A percentile compares a stretch with the other conserved stretches of the same genome.
Evolutionary conservation across 2,888 invertebrate species (phyloP).

Genomic region (Proisotoma minuta): DNA sequence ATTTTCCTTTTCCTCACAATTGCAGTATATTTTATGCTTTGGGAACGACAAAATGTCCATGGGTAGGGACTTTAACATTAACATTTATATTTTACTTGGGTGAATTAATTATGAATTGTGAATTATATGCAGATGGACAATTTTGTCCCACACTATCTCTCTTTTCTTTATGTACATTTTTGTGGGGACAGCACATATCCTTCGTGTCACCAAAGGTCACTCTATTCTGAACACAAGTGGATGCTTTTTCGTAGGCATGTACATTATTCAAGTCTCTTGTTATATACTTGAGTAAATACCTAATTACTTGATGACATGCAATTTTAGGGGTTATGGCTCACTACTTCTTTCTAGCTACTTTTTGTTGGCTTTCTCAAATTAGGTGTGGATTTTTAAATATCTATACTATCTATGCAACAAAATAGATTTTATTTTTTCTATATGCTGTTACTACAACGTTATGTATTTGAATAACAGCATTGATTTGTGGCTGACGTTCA

Average conservation of each 20-base stretch:
- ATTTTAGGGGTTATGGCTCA: slow-evolving; percentile 33
- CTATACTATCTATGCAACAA: neutral
- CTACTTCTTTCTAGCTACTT: slow-evolving; percentile 46
- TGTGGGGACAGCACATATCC: slow-evolving; percentile 34
- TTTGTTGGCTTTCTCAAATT: slow-evolving; percentile 48
- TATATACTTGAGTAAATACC: too few relatives aligned
- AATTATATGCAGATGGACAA: slow-evolving; percentile 27
- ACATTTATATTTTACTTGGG: neutral
- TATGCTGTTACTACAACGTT: neutral
- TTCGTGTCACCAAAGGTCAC: slow-evolving; percentile 28
- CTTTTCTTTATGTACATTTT: slow-evolving; percentile 41
- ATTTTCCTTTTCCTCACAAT: slow-evolving; percentile 43
- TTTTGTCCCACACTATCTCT: slow-evolving; percentile 31
- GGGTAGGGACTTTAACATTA: slow-evolving; percentile 36
- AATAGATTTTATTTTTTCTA: too few relatives aligned
- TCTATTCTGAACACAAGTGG: slow-evolving; percentile 19
- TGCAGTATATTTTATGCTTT: slow-evolving; percentile 42
- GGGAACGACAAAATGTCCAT: slow-evolving; percentile 47
- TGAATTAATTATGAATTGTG: slow-evolving; percentile 15
- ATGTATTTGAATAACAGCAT: slow-evolving; percentile 15
- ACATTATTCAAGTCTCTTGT: too few relatives aligned
- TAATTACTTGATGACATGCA: too few relatives aligned
- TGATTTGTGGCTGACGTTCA: slow-evolving; percentile 48
- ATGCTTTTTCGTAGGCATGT: slow-evolving; percentile 44
- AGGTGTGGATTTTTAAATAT: slow-evolving; percentile 22